Evolutionary conservation across 2,113 vertebrate genomes (phyloP), one percentile per base, ranked within the genome.

Genomic region (Ptilonorhynchus violaceus): DNA sequence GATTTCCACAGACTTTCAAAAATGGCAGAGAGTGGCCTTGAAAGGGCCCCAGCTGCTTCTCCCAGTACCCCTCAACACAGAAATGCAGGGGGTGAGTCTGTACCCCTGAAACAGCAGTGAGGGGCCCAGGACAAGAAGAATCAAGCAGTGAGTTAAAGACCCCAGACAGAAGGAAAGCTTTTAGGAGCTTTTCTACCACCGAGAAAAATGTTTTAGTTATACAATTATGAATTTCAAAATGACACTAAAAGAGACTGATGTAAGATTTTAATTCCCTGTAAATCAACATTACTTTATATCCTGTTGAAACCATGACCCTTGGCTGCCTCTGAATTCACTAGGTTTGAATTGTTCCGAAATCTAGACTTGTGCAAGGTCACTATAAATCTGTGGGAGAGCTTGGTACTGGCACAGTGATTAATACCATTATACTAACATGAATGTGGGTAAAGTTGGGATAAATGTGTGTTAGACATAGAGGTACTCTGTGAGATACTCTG

Each of bases 101-200:
- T 12, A 62, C 16, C 30, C 60, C 60, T 66, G 74, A 16, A 76
- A 84, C 0, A 1, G 16, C 2, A 4, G 9, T 0, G 0, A 91
- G 33, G 8, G 20, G 9, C 53, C 2, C 2, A 46, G 33, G 16
- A 16, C 0, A 0, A 10, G 5, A 25, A 52, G 42, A 62, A 62
- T 9, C 4, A 6, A 72, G n/a, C 1, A 0, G 3, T 47, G 44
- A 27, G 24, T 49, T 74, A 28, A 49, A 62, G n/a, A 52, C 11
- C 13, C 6, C 6, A 11, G 15, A n/a, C 3, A 5, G 44, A 60
- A 41, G 7, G 7, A 49, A 55, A 66, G 31, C 2, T 88, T 64
- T 63, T 13, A 70, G 50, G 85, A 20, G 10, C 13, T 68, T 52
- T 70, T 33, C 37, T 62, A 17, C 52, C 13, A n/a, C 14, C 1